Conservation (phyloP, 1,140 invertebrate genomes). For the Maconellicoccus hirsutus region DNA sequence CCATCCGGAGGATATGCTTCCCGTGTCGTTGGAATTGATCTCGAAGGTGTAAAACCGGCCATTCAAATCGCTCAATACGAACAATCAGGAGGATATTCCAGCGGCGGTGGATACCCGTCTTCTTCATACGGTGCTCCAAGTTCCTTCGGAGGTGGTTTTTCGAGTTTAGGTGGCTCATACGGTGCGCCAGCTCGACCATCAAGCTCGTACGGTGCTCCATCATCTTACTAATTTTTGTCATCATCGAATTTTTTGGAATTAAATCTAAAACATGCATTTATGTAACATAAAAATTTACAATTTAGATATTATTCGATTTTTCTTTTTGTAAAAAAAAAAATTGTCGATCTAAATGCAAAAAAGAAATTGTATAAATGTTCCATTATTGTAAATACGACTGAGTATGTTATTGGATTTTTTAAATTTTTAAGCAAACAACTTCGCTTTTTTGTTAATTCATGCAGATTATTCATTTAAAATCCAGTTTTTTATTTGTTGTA, state of each 20-base stretch:
- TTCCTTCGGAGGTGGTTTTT: slow-evolving; percentile 37
- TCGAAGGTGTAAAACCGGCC: slow-evolving; percentile 61
- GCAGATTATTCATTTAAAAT: background rate
- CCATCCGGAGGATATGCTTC: slow-evolving; percentile 38
- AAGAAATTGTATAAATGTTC: background rate
- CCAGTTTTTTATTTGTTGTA: slow-evolving; percentile 5
- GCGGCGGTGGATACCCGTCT: slow-evolving; percentile 37
- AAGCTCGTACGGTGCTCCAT: slow-evolving; percentile 47
- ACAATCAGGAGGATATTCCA: slow-evolving; percentile 36
- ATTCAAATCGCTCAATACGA: slow-evolving; percentile 63
- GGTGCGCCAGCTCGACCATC: slow-evolving; percentile 48
- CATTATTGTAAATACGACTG: slow-evolving; percentile 13
- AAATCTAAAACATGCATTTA: slow-evolving; percentile 10
- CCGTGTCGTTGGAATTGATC: slow-evolving; percentile 57
- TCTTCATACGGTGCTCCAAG: slow-evolving; percentile 49
- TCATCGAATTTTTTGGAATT: background rate
- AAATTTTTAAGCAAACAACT: background rate
- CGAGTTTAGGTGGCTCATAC: slow-evolving; percentile 45
- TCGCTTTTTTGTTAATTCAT: background rate
- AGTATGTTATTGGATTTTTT: slow-evolving; percentile 11
- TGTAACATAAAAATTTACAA: slow-evolving; percentile 1
- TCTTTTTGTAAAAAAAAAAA: background rate
- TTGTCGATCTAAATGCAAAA: background rate
- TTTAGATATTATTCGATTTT: background rate
- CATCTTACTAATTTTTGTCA: slow-evolving; percentile 22